Evolutionary conservation across 2,113 vertebrate genomes (phyloP).

Genomic region (Paramormyrops kingsleyae): DNA sequence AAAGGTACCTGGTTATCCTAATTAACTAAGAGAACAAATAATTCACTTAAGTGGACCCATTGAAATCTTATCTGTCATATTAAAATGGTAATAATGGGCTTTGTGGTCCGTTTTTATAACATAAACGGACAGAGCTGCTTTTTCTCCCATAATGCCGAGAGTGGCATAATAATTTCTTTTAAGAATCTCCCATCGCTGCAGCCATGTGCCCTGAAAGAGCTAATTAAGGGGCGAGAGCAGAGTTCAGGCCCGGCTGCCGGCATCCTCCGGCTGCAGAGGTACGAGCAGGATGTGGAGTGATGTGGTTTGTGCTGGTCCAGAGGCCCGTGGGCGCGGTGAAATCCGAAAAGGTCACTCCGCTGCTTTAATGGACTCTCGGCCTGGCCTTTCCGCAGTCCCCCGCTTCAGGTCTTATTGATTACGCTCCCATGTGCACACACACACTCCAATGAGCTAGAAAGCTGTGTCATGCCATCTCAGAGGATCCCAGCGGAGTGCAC

Average conservation of each 20-base stretch:
- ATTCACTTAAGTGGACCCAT: constrained; percentile 15
- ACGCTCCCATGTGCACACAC: neutral
- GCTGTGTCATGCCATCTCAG: neutral
- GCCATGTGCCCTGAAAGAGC: neutral
- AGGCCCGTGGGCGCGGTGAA: neutral
- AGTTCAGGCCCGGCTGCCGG: neutral
- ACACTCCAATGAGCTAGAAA: neutral
- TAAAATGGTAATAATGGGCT: neutral
- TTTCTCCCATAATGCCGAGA: neutral
- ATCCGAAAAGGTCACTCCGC: neutral
- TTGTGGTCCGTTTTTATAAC: neutral
- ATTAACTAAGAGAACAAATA: constrained; percentile 5
- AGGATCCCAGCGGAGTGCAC: neutral
- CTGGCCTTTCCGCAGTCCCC: neutral
- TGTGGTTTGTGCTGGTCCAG: neutral
- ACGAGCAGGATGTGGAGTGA: neutral
- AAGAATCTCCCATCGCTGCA: neutral
- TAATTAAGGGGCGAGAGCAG: neutral
- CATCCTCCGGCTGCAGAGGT: neutral
- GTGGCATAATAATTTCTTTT: neutral
- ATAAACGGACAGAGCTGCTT: neutral
- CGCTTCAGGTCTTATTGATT: constrained; percentile 1
- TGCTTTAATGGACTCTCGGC: neutral
- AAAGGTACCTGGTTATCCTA: neutral
- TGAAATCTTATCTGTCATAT: constrained; percentile 8